phyloP scores from a whole-genome alignment of 2,888 invertebrate genomes.

The Halocaridina rubra region DNA sequence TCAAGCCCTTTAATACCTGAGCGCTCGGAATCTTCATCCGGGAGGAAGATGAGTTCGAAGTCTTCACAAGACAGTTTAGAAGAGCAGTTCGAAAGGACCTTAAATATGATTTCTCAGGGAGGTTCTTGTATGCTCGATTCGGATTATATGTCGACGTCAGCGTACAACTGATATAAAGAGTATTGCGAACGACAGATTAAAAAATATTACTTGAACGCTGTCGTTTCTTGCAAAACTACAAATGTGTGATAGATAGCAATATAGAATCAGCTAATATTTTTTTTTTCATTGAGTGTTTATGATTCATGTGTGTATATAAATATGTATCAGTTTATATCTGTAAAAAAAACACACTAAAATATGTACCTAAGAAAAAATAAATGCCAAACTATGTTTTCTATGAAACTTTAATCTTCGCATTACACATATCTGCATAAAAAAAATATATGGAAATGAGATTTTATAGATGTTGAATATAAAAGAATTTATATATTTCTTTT shows the following conservation, averaged over 20 bases:
- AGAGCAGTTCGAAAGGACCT: constrained; percentile 40
- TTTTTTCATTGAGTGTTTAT: too few relatives aligned
- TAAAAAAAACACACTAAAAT: too few relatives aligned
- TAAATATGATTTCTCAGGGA: constrained; percentile 24
- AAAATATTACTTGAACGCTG: neutral
- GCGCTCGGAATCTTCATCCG: neutral
- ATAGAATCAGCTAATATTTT: too few relatives aligned
- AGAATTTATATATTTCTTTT: too few relatives aligned
- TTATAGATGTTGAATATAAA: too few relatives aligned
- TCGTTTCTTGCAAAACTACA: neutral
- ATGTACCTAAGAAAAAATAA: too few relatives aligned
- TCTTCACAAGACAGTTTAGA: constrained; percentile 40
- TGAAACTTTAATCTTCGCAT: too few relatives aligned
- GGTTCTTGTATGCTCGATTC: neutral
- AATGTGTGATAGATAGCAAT: neutral
- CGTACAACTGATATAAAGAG: neutral
- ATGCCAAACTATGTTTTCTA: too few relatives aligned
- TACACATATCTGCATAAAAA: too few relatives aligned
- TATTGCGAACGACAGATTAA: neutral
- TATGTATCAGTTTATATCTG: too few relatives aligned
- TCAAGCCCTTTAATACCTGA: constrained; percentile 5
- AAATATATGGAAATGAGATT: too few relatives aligned
- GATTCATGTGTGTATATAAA: too few relatives aligned
- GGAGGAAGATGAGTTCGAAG: constrained; percentile 1
- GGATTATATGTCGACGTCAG: neutral